These are phyloP conservation scores for Dendropsophus ebraccatus DNA, from an alignment of 2,113 vertebrate species.

Conservation along the genomic window DNA sequence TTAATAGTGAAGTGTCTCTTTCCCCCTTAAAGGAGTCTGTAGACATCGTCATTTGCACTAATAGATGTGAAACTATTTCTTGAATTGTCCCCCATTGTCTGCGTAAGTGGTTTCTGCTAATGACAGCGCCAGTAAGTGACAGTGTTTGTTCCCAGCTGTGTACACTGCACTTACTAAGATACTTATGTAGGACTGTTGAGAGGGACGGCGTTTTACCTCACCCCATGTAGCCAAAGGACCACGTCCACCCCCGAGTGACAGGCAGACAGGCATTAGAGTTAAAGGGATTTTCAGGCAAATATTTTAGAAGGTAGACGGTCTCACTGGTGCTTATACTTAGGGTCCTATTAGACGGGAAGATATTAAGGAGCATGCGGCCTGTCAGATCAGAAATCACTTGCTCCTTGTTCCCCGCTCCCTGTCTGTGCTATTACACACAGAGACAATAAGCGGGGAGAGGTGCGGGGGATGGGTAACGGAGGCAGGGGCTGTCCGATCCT, in stretches of 20 bases:
- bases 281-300: neutral
- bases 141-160: constrained; percentile 36
- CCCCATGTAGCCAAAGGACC: neutral
- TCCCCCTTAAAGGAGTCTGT: neutral
- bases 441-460: too few relatives aligned
- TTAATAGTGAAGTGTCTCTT: neutral
- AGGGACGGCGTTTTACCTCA: constrained; percentile 24
- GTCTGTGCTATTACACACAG: too few relatives aligned
- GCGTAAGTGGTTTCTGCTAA: constrained; percentile 40
- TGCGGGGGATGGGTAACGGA: too few relatives aligned
- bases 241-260: neutral
- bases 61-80: constrained; percentile 33
- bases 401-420: too few relatives aligned
- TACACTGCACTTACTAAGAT: constrained; percentile 41
- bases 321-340: too few relatives aligned
- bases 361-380: too few relatives aligned
- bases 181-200: constrained; percentile 21
- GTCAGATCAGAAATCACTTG: too few relatives aligned
- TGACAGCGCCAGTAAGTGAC: constrained; percentile 16
- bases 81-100: constrained; percentile 13
- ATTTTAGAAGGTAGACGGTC: neutral
- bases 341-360: too few relatives aligned
- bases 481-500: too few relatives aligned
- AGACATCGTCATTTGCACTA: neutral
- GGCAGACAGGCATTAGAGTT: neutral